These are phyloP conservation scores for Molossus alvarezi DNA, from an alignment of 2,797 vertebrate species.

Conservation along the genomic window DNA sequence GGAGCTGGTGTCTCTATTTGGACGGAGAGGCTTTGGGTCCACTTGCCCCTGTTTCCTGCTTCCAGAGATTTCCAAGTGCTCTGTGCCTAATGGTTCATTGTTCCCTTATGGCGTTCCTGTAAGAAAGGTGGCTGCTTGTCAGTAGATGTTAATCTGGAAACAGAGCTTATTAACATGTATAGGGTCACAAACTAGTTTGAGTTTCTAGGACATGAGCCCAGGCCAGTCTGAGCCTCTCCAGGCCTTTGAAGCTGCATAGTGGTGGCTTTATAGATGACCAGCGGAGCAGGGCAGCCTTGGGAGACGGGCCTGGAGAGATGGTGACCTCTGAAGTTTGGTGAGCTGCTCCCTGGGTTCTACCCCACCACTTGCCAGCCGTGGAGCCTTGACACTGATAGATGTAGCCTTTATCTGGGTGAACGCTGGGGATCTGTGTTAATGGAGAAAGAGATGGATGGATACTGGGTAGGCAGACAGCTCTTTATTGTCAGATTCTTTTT, in stretches of 20 bases:
- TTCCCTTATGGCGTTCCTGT: neutral
- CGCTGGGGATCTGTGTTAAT: neutral
- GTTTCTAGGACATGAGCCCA: neutral
- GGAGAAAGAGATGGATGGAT: neutral
- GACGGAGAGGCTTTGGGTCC: neutral
- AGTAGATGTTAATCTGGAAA: neutral
- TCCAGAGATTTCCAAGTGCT: neutral
- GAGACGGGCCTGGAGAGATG: neutral
- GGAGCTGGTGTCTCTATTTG: neutral
- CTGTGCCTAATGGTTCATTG: neutral
- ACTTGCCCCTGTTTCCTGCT: neutral
- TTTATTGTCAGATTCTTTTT: slow-evolving; percentile 9
- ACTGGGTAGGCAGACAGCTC: neutral
- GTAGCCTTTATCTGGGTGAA: neutral
- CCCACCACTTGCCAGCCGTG: neutral
- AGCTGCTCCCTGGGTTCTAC: neutral
- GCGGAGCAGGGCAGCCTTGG: neutral
- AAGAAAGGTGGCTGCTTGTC: neutral
- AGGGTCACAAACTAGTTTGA: neutral
- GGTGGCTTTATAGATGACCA: rapidly evolving
- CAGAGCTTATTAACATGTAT: neutral
- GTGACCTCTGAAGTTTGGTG: neutral
- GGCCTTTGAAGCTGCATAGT: neutral
- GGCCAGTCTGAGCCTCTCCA: neutral
- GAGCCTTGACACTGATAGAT: neutral